Conservation (phyloP, 2,797 vertebrate species). For the Gymnocypris eckloni region DNA sequence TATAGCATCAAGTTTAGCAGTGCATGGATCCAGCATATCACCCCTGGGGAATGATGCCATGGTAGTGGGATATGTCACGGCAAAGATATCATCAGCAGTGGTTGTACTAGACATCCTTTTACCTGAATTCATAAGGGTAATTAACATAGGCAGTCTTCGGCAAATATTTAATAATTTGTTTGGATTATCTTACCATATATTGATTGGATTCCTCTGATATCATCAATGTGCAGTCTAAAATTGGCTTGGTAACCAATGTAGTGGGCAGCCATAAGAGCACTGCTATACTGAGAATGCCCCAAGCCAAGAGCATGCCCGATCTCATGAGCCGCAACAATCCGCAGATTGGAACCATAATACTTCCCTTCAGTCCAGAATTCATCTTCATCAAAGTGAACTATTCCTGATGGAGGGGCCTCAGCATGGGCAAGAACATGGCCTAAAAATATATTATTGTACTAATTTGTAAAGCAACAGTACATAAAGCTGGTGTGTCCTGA, state of each 20-base stretch:
- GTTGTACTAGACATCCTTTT: slow-evolving; percentile 60
- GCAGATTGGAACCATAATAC: slow-evolving; percentile 83
- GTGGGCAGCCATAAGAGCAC: slow-evolving; percentile 86
- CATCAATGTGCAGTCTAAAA: slow-evolving; percentile 85
- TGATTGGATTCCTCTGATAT: slow-evolving; percentile 85
- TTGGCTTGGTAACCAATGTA: slow-evolving; percentile 82
- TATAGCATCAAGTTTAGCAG: slow-evolving; percentile 81
- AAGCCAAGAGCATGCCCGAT: slow-evolving; percentile 90
- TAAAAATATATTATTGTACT: slow-evolving; percentile 55
- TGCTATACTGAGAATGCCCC: slow-evolving; percentile 84
- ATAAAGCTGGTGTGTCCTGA: neutral
- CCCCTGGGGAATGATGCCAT: slow-evolving; percentile 57
- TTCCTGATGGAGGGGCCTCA: slow-evolving; percentile 84
- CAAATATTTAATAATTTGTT: neutral
- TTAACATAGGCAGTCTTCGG: neutral
- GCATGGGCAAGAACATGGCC: slow-evolving; percentile 88
- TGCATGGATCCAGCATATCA: slow-evolving; percentile 81
- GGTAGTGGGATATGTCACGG: slow-evolving; percentile 49
- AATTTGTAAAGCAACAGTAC: neutral
- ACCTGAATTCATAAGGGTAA: slow-evolving; percentile 65
- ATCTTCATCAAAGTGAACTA: slow-evolving; percentile 89
- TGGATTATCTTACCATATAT: slow-evolving; percentile 80
- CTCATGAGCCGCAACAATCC: slow-evolving; percentile 90
- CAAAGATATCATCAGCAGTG: slow-evolving; percentile 44
- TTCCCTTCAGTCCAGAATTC: slow-evolving; percentile 88